Base-by-base conservation (phyloP, 2,888 invertebrate species). In the Platypus cylindrus region DNA sequence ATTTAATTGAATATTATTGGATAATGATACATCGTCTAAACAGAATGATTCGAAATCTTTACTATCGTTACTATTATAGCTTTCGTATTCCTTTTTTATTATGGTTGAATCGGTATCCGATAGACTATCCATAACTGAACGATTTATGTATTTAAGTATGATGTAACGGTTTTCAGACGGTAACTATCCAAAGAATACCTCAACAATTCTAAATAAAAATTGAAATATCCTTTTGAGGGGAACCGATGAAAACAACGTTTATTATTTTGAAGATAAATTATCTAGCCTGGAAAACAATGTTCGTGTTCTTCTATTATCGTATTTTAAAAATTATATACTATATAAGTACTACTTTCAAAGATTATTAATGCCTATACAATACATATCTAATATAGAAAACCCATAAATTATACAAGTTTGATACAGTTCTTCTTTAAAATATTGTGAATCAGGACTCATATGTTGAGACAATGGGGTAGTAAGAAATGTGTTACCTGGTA, bases 151-250 rank as follows among this genome's bases (percentile, higher is more conserved):
- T 25, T 17, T 26, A 24, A 13, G 13, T 22, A 24, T 16, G 28
- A 30, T 17, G 28, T 47, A 40, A 38, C 13, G 36, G 48, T 50
- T 51, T 50, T 45, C 52, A 44, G 46, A 51, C 54, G 51, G 53
- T 50, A 48, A 48, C 50, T 46, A 51, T 51, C 52, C 48, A 55
- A 51, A 50, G 48, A 52, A 52, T 51, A 54, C 52, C 52, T 48
- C 53, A 55, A 54, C 48, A 47, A 41, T 52, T 42, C 48, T 44
- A 45, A 48, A 42, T 38, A 47, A 51, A 47, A 51, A 55, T 54
- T 55, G 52, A 52, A 52, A 51, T 52, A 52, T 51, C 49, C 51
- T 49, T 55, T 53, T 27, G 50, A 52, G 43, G 45, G 50, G 48
- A 46, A 52, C 54, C 53, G 53, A 48, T 47, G 51, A 53, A 53